Evolutionary conservation across 2,797 vertebrate genomes (phyloP).

Genomic region (Chrysocyon brachyurus): DNA sequence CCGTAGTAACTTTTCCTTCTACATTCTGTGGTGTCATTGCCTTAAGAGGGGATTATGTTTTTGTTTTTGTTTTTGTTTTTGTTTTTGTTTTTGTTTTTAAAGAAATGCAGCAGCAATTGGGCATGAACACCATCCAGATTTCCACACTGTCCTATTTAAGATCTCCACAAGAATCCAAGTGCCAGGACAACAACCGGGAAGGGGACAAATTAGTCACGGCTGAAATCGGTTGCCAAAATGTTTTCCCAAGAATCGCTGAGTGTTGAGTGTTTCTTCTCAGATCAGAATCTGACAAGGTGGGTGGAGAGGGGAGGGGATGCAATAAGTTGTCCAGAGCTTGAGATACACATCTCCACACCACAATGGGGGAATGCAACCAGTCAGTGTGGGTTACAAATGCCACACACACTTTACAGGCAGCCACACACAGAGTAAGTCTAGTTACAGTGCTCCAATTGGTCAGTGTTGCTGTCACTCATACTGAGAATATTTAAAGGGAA

Average conservation of each 20-base stretch:
- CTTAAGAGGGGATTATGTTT: not conserved
- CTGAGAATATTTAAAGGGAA: not conserved
- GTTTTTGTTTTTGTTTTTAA: not conserved
- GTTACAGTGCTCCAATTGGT: not conserved
- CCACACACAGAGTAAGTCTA: not conserved
- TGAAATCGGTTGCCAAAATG: conserved; percentile 49
- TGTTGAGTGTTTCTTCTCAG: conserved; percentile 64
- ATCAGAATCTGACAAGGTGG: not conserved
- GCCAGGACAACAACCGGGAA: conserved; percentile 44
- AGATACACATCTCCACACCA: not conserved
- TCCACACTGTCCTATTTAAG: conserved; percentile 85
- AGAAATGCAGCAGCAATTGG: conserved; percentile 35
- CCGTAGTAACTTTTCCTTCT: not conserved
- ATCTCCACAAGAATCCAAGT: conserved; percentile 81
- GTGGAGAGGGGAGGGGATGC: not conserved
- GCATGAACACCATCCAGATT: conserved; percentile 75
- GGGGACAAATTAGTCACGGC: conserved; percentile 72
- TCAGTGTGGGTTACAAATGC: not conserved
- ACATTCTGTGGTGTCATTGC: not conserved
- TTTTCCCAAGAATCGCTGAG: conserved; percentile 47
- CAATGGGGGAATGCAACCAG: not conserved
- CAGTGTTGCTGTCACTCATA: not conserved
- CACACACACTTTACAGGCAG: not conserved
- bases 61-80: not conserved
- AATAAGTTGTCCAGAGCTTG: not conserved